Percentiles rank a stretch among this genome's conserved stretches.
phyloP scores from a whole-genome alignment of 37 sponge, comb jelly and placozoan genomes.

The Chondrosia reniformis region DNA sequence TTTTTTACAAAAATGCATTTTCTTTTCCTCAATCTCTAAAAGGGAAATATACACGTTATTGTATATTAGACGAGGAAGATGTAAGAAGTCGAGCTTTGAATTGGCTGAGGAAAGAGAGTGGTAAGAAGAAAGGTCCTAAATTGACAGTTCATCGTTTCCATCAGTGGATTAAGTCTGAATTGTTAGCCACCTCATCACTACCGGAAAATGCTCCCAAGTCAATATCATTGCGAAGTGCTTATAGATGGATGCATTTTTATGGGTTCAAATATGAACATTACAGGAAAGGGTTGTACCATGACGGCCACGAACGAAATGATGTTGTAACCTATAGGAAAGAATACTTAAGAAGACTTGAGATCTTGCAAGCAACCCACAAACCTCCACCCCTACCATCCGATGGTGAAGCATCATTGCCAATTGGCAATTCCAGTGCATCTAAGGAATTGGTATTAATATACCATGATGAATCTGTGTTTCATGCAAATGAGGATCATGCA shows the following conservation, averaged over 20 bases:
- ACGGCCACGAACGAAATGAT: slow-evolving; percentile 52
- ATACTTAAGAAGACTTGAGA: background rate
- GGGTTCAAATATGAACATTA: slow-evolving; percentile 30
- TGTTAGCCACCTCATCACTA: slow-evolving; percentile 27
- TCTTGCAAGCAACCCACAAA: background rate
- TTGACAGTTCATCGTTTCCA: too few species aligned
- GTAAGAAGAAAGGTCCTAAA: slow-evolving; percentile 43
- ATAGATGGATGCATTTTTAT: slow-evolving; percentile 39
- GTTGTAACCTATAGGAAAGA: slow-evolving; percentile 23
- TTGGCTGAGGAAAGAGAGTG: too few species aligned
- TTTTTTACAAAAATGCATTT: too few species aligned
- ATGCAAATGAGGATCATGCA: slow-evolving; percentile 40
- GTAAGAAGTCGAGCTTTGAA: too few species aligned
- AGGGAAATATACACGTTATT: too few species aligned
- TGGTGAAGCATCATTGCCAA: too few species aligned
- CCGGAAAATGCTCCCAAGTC: slow-evolving; percentile 42
- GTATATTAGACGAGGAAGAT: too few species aligned
- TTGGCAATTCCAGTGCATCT: too few species aligned
- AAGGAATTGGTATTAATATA: slow-evolving; percentile 29
- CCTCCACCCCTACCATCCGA: background rate
- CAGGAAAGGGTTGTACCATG: slow-evolving; percentile 37
- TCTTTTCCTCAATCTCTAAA: too few species aligned
- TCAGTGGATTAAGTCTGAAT: slow-evolving; percentile 47
- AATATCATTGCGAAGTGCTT: slow-evolving; percentile 2
- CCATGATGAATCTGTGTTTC: slow-evolving; percentile 47